Evolutionary conservation across 2,888 invertebrate genomes (phyloP).

Genomic region (Hirtodrosophila confusa): DNA sequence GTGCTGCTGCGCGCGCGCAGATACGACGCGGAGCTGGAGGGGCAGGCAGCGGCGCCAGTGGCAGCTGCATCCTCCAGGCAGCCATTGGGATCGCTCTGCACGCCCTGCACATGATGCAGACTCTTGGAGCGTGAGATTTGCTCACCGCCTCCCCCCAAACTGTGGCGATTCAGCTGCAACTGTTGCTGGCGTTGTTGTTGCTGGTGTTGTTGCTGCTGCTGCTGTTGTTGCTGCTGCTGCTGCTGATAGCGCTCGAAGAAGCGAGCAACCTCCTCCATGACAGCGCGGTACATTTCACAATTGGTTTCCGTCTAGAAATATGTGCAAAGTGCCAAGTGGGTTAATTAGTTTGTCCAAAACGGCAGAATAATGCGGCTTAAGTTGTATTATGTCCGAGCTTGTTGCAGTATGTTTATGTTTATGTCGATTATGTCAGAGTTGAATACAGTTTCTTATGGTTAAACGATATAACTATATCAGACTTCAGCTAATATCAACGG

Average conservation of each 20-base stretch:
- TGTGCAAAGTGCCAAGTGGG: background rate
- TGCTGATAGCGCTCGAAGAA: conserved; percentile 86
- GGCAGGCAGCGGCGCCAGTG: conserved; percentile 41
- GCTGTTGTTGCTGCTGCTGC: conserved; percentile 61
- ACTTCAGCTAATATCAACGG: no score
- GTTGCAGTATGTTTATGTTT: background rate
- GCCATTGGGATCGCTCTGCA: conserved; percentile 57
- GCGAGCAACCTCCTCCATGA: conserved; percentile 88
- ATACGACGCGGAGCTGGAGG: conserved; percentile 56
- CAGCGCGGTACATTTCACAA: conserved; percentile 88
- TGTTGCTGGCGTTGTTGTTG: conserved; percentile 56
- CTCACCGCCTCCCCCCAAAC: conserved; percentile 62
- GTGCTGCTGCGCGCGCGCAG: conserved; percentile 82
- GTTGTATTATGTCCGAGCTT: background rate
- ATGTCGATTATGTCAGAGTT: no score
- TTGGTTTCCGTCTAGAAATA: conserved; percentile 87
- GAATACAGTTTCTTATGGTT: no score
- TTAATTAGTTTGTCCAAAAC: background rate
- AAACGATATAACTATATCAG: background rate
- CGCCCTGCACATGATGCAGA: conserved; percentile 81
- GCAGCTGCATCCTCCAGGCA: conserved; percentile 14
- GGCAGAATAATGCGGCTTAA: background rate
- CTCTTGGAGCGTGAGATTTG: conserved; percentile 84
- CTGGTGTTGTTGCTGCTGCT: conserved; percentile 53
- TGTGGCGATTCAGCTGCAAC: conserved; percentile 47